Evolutionary conservation across 2,888 invertebrate genomes (phyloP), one percentile per base, ranked within the genome.

Genomic region (Mythimna vitellina): DNA sequence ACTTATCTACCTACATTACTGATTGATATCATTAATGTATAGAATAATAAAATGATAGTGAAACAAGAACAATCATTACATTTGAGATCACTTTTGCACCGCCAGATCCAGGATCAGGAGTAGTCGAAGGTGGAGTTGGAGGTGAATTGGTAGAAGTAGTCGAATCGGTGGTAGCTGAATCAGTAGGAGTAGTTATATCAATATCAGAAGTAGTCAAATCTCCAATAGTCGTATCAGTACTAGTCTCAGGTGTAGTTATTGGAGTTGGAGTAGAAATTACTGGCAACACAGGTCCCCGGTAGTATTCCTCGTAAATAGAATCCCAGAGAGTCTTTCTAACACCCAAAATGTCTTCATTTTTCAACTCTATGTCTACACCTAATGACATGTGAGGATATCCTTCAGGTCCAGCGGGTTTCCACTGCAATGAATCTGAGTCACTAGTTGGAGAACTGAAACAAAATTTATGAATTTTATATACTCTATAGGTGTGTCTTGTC

Each of bases 311-410:
- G 65, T 92, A 92, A 22, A 92, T 88, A 8, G 68, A 60, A 53
- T 91, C 89, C 92, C 92, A 92, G 76, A 92, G 87, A 10, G 65
- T 70, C 1, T 80, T 77, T 9, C 90, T 86, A 8, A 86, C 76
- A 49, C 83, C 72, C 42, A 89, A 76, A 73, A 12, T 82, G 76
- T 56, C 76, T 65, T 69, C 22, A 46, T 56, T 5, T 32, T 74
- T 65, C 46, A 91, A 64, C 62, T 86, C 78, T 35, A 89, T 72
- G 12, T 73, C 72, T 5, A 70, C 46, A 9, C 88, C 88, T 4
- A 93, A 72, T 0, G 88, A 88, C 89, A 92, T 89, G 67, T 91
- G 81, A 3, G 91, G 91, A 9, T 87, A 78, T 63, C 87, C 56
- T 38, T 82, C 65, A 1, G 65, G 72, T 0, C 75, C 70, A n/a